Base-by-base conservation (phyloP, 2,888 invertebrate genomes). In the Odontocerum albicorne region DNA sequence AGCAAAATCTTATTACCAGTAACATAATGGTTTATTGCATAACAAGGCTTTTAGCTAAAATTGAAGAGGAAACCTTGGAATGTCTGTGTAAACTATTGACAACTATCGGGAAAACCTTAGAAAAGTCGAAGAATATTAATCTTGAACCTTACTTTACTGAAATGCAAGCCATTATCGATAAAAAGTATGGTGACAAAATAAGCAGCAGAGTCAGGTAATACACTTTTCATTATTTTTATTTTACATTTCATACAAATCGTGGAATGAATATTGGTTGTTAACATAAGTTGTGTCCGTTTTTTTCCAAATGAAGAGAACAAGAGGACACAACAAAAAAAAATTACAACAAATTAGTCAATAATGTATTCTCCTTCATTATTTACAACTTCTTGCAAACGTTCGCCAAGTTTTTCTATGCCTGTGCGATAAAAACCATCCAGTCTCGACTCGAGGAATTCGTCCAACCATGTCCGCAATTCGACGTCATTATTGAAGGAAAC, bases 21-120 rank as follows among this genome's bases (percentile, higher is more conserved):
- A 89, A 85, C 65, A 96, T 96, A 61, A 96, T 96, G 89, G 81
- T 87, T 55, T 82, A 86, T 62, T 96, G 96, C 70, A 86, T 96
- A 67, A 79, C 80, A 44, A 82, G 86, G 60, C 76, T 96, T 60
- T 75, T 96, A 20, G 82, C 84, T 22, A 83, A 86, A 58, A 77
- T 82, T 45, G 91, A 92, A 65, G 96, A 96, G 69, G 96, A 97
- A 68, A 90, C 89, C 68, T 75, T 96, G 0, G 96, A 97, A 72
- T 95, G 96, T 69, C 78, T 97, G 4, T 96, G 96, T 72, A 90
- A 93, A 70, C 77, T 97, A 52, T 77, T 97, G 19, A 88, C 92
- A 2, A 97, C 96, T 0, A 88, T 96, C 62, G 97, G 97, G 7
- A 87, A 89, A 67, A 89, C 88, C 68, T 78, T 95, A 1, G 79